Percentiles rank a stretch among this genome's conserved stretches.
Conservation (phyloP, 2,797 vertebrate genomes). For the Nyctibius grandis region DNA sequence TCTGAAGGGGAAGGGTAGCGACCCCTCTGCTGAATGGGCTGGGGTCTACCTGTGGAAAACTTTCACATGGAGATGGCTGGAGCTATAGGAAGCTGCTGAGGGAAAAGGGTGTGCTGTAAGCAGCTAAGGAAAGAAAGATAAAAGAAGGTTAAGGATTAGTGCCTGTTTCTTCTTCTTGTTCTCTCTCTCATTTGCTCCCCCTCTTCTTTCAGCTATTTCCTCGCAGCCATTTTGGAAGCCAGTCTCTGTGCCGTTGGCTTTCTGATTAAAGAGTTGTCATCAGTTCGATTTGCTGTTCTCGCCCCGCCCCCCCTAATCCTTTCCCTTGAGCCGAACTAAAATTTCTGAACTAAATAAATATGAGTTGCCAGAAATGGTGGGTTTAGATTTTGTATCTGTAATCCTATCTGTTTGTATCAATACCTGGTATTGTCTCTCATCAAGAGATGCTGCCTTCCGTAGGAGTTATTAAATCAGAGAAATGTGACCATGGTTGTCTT, state of each 20-base stretch:
- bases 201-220: background rate
- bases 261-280: background rate
- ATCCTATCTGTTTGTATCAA: background rate
- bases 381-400: background rate
- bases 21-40: background rate
- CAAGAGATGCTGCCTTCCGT: background rate
- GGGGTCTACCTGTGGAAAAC: background rate
- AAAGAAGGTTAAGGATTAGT: background rate
- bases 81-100: background rate
- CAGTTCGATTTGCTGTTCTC: background rate
- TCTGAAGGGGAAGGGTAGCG: background rate
- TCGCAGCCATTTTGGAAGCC: background rate
- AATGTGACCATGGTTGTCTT: background rate
- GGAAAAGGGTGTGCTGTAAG: background rate
- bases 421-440: background rate
- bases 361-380: background rate
- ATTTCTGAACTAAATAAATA: background rate
- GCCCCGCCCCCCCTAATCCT: background rate
- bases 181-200: background rate
- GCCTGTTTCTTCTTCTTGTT: background rate
- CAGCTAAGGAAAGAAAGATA: background rate
- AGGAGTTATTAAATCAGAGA: background rate
- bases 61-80: background rate
- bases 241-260: background rate
- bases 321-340: background rate